Evolutionary conservation across 2,888 invertebrate species (phyloP), one percentile per base, ranked within the genome.

Genomic region (Ectemnius continuus): DNA sequence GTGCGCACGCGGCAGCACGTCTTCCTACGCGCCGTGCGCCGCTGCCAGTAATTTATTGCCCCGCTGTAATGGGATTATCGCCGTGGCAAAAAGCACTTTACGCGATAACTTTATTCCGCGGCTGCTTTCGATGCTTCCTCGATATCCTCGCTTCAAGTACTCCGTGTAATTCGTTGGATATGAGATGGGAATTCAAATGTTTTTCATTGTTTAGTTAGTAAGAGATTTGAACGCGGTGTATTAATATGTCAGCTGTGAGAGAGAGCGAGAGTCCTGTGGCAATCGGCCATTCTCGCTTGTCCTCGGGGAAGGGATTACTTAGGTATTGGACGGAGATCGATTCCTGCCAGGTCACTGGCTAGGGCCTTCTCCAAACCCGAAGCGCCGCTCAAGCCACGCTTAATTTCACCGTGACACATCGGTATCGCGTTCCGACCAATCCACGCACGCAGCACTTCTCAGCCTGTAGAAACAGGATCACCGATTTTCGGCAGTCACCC

Each of bases 381-480:
- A 83, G 83, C 85, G 81, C 67, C 56, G 76, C 75, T 82, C 78
- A 85, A 84, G 83, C 84, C 86, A 84, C 85, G 87, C 84, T 88
- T 87, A 86, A 88, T 89, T 89, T 88, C 85, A 87, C 87, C 88
- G 85, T 88, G 88, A 88, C 88, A 85, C 85, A 65, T 73, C 82
- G 82, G 83, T 84, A 85, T 82, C 81, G 82, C 75, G 79, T 83
- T 72, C 81, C 78, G 73, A 81, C 88, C 88, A 88, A 88, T 88
- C 86, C 77, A 81, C 82, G 80, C 80, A 79, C 79, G 76, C 82
- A 79, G 78, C 82, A 83, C 83, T 81, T 84, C 84, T 81, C 79
- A 67, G 70, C 61, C 69, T 68, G 76, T 80, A 82, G 79, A 78
- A 73, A 72, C 74, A 75, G 76, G 83, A 81, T 80, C 77, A 75